phyloP scores from a whole-genome alignment of 2,797 vertebrate genomes.

The Melanotaenia nigrans region DNA sequence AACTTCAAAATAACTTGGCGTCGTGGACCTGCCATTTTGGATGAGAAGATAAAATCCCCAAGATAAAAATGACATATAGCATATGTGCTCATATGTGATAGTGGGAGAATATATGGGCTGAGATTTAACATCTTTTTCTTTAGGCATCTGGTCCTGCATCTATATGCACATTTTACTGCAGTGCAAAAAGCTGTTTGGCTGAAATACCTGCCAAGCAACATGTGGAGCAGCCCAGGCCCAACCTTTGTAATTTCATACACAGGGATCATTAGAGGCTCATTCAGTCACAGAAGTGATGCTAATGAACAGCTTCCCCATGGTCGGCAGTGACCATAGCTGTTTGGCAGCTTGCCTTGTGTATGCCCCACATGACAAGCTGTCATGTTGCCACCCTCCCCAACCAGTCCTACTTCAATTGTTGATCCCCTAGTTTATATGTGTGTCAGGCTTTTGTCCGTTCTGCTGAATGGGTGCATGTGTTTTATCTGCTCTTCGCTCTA shows the following conservation, averaged over 20 bases:
- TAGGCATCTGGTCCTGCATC: constrained; percentile 66
- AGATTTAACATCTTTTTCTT: constrained; percentile 59
- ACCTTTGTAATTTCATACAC: constrained; percentile 29
- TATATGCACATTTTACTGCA: constrained; percentile 60
- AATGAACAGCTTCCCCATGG: constrained; percentile 3
- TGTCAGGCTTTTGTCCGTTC: constrained; percentile 69
- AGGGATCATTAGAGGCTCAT: constrained; percentile 31
- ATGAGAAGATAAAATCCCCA: constrained; percentile 32
- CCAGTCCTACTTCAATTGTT: constrained; percentile 31
- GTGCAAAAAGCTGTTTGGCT: constrained; percentile 54
- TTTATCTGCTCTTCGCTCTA: constrained; percentile 47
- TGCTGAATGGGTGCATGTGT: constrained; percentile 45
- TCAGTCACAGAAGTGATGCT: constrained; percentile 23
- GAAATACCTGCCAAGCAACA: constrained; percentile 64
- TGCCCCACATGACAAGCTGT: constrained; percentile 3
- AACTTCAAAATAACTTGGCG: constrained; percentile 54
- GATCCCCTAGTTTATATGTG: constrained; percentile 61
- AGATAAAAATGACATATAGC: constrained; percentile 21
- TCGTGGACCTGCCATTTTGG: constrained; percentile 38
- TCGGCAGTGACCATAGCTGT: constrained; percentile 10
- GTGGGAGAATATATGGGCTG: constrained; percentile 36
- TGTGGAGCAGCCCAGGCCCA: constrained; percentile 42
- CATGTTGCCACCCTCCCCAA: constrained; percentile 8
- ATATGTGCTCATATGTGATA: constrained; percentile 42
- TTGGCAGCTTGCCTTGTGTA: constrained; percentile 18